A percentile compares a stretch with the other conserved stretches of the same genome.
Evolutionary conservation across 1,140 invertebrate species (phyloP).

Genomic region (Anadara kagoshimensis): DNA sequence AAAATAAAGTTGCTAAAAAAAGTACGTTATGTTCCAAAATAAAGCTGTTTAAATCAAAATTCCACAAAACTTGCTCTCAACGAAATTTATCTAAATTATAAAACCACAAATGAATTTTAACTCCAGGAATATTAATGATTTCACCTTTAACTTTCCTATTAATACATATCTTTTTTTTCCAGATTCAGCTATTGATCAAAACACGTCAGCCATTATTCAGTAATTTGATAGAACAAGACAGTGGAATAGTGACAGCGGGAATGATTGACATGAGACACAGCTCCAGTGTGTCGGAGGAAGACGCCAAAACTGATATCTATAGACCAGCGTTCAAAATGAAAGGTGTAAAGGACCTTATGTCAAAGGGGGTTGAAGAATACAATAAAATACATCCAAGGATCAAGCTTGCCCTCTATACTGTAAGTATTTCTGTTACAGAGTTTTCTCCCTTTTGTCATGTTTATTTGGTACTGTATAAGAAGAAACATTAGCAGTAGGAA

Average conservation of each 20-base stretch:
- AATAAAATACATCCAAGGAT: slow-evolving; percentile 71
- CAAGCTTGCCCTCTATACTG: slow-evolving; percentile 69
- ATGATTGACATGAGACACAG: slow-evolving; percentile 61
- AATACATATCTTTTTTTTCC: slow-evolving; percentile 8
- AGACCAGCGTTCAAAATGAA: slow-evolving; percentile 51
- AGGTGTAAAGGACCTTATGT: slow-evolving; percentile 62
- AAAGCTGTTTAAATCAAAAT: no score
- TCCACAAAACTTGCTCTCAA: no score
- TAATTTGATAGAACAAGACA: slow-evolving; percentile 72
- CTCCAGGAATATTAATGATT: no score
- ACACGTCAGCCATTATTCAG: slow-evolving; percentile 63
- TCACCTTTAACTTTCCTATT: no score
- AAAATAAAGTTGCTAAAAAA: no score
- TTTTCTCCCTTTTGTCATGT: no score
- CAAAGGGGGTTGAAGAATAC: slow-evolving; percentile 70
- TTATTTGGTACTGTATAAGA: no score
- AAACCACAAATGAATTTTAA: no score
- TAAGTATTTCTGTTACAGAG: slow-evolving; percentile 16
- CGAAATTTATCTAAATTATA: no score
- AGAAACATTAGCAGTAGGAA: no score
- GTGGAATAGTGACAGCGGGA: slow-evolving; percentile 71
- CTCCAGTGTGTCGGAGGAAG: slow-evolving; percentile 60
- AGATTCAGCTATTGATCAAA: slow-evolving; percentile 64
- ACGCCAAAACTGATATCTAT: slow-evolving; percentile 68
- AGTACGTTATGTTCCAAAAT: no score